A percentile compares a stretch with the other conserved stretches of the same genome.
Evolutionary conservation across 2,888 invertebrate species (phyloP).

Genomic region (Ennomos quercinarius): DNA sequence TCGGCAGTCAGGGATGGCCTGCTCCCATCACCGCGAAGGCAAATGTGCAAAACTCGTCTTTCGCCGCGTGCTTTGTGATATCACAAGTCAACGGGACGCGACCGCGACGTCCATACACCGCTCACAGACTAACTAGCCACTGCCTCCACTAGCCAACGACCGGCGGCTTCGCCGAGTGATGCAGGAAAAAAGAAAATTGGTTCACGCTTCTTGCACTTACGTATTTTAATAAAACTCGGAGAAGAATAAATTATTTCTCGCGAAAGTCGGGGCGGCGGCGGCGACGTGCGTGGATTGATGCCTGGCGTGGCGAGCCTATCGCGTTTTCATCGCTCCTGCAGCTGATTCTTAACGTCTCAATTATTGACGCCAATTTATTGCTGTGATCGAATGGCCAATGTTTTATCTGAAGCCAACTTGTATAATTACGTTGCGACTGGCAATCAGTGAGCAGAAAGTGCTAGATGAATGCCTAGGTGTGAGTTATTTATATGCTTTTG

Average conservation of each 20-base stretch:
- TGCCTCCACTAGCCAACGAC: conserved; percentile 43
- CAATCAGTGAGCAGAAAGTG: conserved; percentile 7
- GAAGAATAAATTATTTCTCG: conserved; percentile 78
- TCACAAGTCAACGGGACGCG: conserved; percentile 47
- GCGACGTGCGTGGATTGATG: conserved; percentile 62
- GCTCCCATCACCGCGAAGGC: conserved; percentile 59
- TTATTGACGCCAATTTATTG: conserved; percentile 58
- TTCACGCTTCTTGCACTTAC: conserved; percentile 81
- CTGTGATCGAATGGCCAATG: conserved; percentile 48
- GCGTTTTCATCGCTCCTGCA: conserved; percentile 74
- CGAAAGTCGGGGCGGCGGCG: conserved; percentile 76
- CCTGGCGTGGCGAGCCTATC: conserved; percentile 64
- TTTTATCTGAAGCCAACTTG: conserved; percentile 33
- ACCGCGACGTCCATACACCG: conserved; percentile 66
- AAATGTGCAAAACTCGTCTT: conserved; percentile 35
- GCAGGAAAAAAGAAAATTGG: conserved; percentile 80
- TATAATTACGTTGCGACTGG: conserved; percentile 15
- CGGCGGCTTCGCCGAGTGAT: conserved; percentile 55
- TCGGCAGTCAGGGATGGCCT: conserved; percentile 53
- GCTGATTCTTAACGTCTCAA: conserved; percentile 61
- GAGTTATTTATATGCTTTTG: not conserved
- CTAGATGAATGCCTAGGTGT: not conserved
- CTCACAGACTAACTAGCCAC: conserved; percentile 62
- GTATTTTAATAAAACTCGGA: conserved; percentile 76
- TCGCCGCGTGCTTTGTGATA: conserved; percentile 43